Conservation (phyloP, 2,888 invertebrate species). For the Melipona bicolor region DNA sequence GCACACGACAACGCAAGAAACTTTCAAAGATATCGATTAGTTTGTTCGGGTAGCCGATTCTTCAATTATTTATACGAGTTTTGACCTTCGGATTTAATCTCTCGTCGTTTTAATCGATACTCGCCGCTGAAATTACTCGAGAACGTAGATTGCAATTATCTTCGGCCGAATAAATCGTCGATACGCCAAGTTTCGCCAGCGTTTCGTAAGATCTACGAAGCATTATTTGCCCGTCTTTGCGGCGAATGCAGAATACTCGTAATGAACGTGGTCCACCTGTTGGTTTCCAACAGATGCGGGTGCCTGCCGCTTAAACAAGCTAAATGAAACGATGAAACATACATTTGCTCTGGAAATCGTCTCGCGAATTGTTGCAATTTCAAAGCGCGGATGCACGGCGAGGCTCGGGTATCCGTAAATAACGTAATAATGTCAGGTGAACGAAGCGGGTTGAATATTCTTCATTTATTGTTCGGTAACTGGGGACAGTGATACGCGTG, state of each 20-base stretch:
- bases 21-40: conserved; percentile 9
- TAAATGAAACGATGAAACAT: conserved; percentile 37
- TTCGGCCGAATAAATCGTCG: background rate
- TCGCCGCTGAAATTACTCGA: background rate
- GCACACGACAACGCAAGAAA: background rate
- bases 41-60: conserved; percentile 1
- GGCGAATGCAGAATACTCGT: conserved; percentile 22
- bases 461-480: too few species aligned
- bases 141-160: conserved; percentile 5
- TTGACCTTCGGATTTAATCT: background rate
- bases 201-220: background rate
- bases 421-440: background rate
- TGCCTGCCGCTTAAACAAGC: conserved; percentile 13
- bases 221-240: conserved; percentile 8
- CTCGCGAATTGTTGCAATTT: conserved; percentile 2
- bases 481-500: too few species aligned
- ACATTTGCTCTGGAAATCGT: conserved; percentile 1
- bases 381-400: background rate
- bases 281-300: conserved; percentile 41
- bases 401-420: background rate
- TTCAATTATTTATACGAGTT: conserved; percentile 9
- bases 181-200: conserved; percentile 12
- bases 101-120: conserved; percentile 17
- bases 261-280: conserved; percentile 60
- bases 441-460: background rate